Conservation (phyloP, 2,888 invertebrate genomes). For the Drosophila differens region DNA sequence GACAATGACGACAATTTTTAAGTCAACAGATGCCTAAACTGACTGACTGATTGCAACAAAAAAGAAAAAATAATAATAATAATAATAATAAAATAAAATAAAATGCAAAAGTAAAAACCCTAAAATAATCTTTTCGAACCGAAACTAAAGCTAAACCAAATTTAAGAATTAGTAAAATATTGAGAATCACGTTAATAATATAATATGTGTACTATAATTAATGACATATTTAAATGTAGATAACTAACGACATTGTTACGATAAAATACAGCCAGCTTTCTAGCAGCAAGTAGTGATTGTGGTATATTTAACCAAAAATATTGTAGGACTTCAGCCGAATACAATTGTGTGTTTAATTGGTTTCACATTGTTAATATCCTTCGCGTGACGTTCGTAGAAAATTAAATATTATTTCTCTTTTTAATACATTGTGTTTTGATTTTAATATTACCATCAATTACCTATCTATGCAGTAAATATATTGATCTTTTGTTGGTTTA, state of each 20-base stretch:
- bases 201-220: slow-evolving; percentile 55
- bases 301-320: slow-evolving; percentile 71
- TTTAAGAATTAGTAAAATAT: slow-evolving; percentile 65
- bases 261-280: slow-evolving; percentile 66
- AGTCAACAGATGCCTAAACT: slow-evolving; percentile 82
- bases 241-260: slow-evolving; percentile 71
- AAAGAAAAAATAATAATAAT: slow-evolving; percentile 13
- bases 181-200: slow-evolving; percentile 47
- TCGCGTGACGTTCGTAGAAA: background rate
- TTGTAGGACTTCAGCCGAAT: slow-evolving; percentile 48
- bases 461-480: background rate
- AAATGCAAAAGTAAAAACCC: slow-evolving; percentile 13
- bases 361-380: slow-evolving; percentile 33
- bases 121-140: slow-evolving; percentile 54
- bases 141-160: slow-evolving; percentile 49
- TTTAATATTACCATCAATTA: slow-evolving; percentile 1
- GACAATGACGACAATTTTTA: slow-evolving; percentile 79
- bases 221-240: slow-evolving; percentile 62
- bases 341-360: slow-evolving; percentile 35
- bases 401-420: slow-evolving; percentile 17
- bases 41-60: slow-evolving; percentile 72
- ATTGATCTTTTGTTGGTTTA: background rate
- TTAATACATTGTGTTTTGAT: slow-evolving; percentile 1
- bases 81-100: slow-evolving; percentile 10
- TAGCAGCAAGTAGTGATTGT: slow-evolving; percentile 79